A percentile compares a stretch with the other conserved stretches of the same genome.
phyloP scores from a whole-genome alignment of 2,888 invertebrate genomes.

The Eupithecia subfuscata region DNA sequence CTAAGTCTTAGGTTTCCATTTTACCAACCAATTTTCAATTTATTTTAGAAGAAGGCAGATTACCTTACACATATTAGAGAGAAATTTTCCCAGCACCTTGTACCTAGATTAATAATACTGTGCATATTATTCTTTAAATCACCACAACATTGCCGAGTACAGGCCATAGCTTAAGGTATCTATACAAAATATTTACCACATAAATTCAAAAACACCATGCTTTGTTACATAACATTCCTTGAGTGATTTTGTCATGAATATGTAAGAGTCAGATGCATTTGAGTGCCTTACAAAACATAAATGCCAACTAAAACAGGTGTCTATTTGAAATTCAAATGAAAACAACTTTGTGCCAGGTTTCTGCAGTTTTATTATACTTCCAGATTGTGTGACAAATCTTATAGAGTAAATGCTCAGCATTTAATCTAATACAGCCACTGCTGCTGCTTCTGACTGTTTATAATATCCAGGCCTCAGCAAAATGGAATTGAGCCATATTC shows the following conservation, averaged over 20 bases:
- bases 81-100: background rate
- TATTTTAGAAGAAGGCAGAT: background rate
- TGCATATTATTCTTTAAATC: background rate
- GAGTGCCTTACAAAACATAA: conserved; percentile 19
- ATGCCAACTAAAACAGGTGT: conserved; percentile 17
- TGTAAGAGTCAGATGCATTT: conserved; percentile 23
- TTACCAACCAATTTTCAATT: background rate
- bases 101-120: background rate
- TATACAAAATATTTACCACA: background rate
- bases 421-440: background rate
- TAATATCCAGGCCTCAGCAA: background rate
- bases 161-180: background rate
- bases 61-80: background rate
- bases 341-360: conserved; percentile 19
- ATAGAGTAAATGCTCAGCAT: background rate
- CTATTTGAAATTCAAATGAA: conserved; percentile 37
- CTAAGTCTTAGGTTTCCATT: background rate
- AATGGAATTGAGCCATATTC: background rate
- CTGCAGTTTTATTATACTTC: background rate
- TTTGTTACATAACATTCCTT: background rate
- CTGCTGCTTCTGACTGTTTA: background rate
- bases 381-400: background rate
- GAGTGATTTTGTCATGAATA: conserved; percentile 19
- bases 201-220: conserved; percentile 10
- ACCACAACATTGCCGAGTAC: background rate